Base-by-base conservation (phyloP, 2,888 invertebrate species). In the Cantharis rustica region DNA sequence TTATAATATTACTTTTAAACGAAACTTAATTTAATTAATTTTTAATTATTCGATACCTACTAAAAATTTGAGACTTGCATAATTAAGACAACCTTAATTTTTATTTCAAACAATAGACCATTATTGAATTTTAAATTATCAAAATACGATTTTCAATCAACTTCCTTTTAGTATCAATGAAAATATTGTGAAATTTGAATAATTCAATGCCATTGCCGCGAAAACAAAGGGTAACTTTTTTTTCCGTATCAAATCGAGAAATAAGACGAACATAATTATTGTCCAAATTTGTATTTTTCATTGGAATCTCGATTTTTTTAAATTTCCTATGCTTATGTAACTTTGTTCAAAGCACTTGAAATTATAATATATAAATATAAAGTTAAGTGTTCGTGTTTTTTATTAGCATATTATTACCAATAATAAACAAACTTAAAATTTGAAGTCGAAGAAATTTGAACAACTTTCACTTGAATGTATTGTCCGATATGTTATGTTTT, bases 121-220 rank as follows among this genome's bases (percentile, higher is more conserved):
- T 66, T 13, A 20, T 66, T 47, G 47, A 47, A 47, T 47, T 66
- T 20, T 66, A 66, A 66, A 66, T n/a, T n/a, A n/a, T 13, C n/a
- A 23, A 20, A 20, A 66, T 66, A 47, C n/a, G n/a, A 10, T 20
- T 66, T 23, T 66, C 13, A 66, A 66, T 66, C 15, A 13, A 66
- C 20, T 23, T 66, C 23, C 64, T 23, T 66, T 13, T 23, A 66
- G n/a, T 20, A 66, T 66, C 64, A 66, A 66, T 66, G n/a, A n/a
- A 66, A 66, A 66, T n/a, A 64, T 66, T 66, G 64, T 13, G 13
- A n/a, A 20, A 66, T 66, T 66, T 66, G n/a, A 66, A 66, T 66
- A 66, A 66, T 66, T 66, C 64, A 66, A 66, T 23, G 16, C 20
- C 23, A 66, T 66, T 66, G 64, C n/a, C 17, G 17, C 64, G 13